These are phyloP conservation scores for Cordylochernes scorpioides DNA, from an alignment of 2,888 invertebrate species.

Conservation along the genomic window DNA sequence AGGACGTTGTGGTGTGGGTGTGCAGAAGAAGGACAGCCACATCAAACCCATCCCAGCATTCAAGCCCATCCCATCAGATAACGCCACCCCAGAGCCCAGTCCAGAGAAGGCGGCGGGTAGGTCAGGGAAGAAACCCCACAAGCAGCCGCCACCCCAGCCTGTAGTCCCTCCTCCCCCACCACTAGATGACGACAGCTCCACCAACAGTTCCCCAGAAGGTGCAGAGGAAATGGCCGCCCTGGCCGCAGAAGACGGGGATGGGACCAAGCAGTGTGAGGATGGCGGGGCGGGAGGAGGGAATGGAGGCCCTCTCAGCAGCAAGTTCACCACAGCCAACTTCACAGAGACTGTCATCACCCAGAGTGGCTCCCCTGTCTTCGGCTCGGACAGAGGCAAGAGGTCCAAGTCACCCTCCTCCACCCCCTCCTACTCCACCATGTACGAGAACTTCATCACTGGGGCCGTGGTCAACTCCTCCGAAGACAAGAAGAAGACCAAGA, in stretches of 20 bases:
- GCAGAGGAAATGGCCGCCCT: background rate
- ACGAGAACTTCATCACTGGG: conserved; percentile 13
- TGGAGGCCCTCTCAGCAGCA: conserved; percentile 15
- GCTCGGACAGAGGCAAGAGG: conserved; percentile 26
- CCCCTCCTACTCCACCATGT: conserved; percentile 10
- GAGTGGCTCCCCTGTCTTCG: conserved; percentile 41
- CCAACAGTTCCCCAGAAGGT: conserved; percentile 20
- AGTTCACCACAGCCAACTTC: conserved; percentile 29
- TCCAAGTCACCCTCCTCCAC: conserved; percentile 4
- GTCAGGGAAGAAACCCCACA: conserved; percentile 5
- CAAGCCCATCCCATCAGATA: conserved; percentile 58
- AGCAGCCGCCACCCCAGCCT: background rate
- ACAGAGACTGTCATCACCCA: conserved; percentile 35
- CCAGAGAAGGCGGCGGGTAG: conserved; percentile 38
- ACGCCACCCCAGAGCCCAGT: conserved; percentile 57
- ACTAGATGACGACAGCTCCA: conserved; percentile 10
- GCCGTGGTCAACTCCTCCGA: no score
- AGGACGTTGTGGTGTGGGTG: no score
- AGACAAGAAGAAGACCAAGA: no score
- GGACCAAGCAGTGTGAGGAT: conserved; percentile 3
- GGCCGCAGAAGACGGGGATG: conserved; percentile 5
- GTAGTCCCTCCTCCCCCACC: conserved; percentile 3
- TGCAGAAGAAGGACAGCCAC: conserved; percentile 27
- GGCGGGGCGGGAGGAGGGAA: conserved; percentile 1
- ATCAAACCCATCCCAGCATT: conserved; percentile 88